Evolutionary conservation across 1,140 invertebrate genomes (phyloP).

Genomic region (Pseudomyrmex sp.): DNA sequence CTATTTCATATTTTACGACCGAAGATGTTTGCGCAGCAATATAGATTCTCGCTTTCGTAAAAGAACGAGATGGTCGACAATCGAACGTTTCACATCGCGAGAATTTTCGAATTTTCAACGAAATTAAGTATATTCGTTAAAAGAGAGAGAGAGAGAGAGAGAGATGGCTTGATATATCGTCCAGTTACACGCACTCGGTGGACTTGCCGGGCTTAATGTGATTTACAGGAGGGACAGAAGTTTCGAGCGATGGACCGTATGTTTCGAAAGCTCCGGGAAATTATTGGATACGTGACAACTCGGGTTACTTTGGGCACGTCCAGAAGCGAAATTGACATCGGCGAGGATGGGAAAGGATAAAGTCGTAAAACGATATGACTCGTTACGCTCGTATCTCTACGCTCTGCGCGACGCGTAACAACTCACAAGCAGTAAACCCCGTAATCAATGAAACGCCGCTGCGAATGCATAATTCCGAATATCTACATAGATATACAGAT

Average conservation of each 20-base stretch:
- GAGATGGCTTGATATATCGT: slow-evolving; percentile 60
- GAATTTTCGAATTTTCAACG: slow-evolving; percentile 11
- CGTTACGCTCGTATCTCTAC: slow-evolving; percentile 43
- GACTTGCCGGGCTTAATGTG: slow-evolving; percentile 74
- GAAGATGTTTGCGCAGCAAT: neutral
- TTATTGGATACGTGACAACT: slow-evolving; percentile 73
- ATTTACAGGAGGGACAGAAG: slow-evolving; percentile 73
- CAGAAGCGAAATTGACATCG: slow-evolving; percentile 55
- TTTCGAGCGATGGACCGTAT: slow-evolving; percentile 69
- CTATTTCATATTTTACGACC: slow-evolving; percentile 23
- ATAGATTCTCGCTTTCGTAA: no score
- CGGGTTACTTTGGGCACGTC: slow-evolving; percentile 58
- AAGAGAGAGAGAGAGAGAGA: neutral
- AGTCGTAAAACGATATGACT: slow-evolving; percentile 57
- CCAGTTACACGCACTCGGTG: slow-evolving; percentile 58
- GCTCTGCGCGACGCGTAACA: slow-evolving; percentile 39
- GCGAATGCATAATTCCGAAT: neutral
- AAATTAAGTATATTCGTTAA: slow-evolving; percentile 49
- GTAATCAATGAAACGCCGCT: slow-evolving; percentile 34
- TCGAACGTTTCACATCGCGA: slow-evolving; percentile 32
- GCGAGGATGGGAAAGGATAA: slow-evolving; percentile 59
- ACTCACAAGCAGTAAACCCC: slow-evolving; percentile 39
- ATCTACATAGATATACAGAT: neutral
- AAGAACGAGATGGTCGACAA: neutral
- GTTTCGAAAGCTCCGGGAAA: slow-evolving; percentile 72